Evolutionary conservation across 2,797 vertebrate species (phyloP), one percentile per base, ranked within the genome.

Genomic region (Lutjanus argentimaculatus): DNA sequence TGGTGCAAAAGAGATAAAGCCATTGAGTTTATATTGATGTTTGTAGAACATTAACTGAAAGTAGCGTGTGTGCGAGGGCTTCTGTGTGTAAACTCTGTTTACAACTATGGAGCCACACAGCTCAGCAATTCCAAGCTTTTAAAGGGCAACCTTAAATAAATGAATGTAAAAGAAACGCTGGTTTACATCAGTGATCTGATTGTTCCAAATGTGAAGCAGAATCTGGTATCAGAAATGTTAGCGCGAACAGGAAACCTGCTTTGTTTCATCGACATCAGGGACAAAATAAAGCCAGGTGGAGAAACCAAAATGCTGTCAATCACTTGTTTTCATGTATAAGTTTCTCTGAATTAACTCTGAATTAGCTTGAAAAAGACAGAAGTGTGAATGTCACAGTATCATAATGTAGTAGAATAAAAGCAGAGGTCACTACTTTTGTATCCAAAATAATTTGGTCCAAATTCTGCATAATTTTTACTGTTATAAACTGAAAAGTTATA

Each of bases 1-100:
- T 80, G 76, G 53, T 42, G 14, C 56, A 42, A 75, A 83, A 25
- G 45, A 76, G 51, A 77, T 52, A 21, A 67, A 84, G 25, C 62
- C 55, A 17, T 2, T 52, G 19, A 62, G 30, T 84, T 19, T 45
- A 40, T 72, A 49, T 55, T 40, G 66, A 64, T 61, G 43, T 72
- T 76, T 66, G 59, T 68, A 43, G 58, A 84, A 57, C n/a, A 77
- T 79, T 52, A 75, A 75, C 51, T 62, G 2, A 58, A 77, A 65
- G 21, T 56, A 36, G 15, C 15, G 4, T 53, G 30, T 69, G 58
- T 49, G 43, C 63, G 46, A 57, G 43, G 17, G 25, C 19, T 21
- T 19, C 19, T 80, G 12, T 55, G 59, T 77, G 14, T 40, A 36
- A 62, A 51, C 55, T 48, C 49, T 14, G 62, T 61, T 73, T 11